These are phyloP conservation scores for Chelon labrosus DNA, from an alignment of 2,797 vertebrate genomes.

Conservation along the genomic window DNA sequence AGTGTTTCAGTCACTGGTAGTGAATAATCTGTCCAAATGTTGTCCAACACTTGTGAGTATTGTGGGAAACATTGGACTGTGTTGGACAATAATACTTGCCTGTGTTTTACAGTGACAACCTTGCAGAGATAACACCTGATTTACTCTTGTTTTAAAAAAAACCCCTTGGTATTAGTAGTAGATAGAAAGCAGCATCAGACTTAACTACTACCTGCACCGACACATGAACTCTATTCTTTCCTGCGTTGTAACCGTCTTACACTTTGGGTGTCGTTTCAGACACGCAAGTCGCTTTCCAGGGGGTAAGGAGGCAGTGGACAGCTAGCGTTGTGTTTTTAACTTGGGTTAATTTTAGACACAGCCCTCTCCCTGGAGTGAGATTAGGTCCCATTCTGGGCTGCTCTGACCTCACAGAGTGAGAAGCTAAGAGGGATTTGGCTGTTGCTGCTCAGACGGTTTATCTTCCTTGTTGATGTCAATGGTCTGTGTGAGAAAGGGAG, in stretches of 20 bases:
- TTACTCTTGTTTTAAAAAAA: constrained; percentile 6
- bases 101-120: too few species aligned
- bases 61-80: too few species aligned
- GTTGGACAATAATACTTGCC: too few species aligned
- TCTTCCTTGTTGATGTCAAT: constrained; percentile 75
- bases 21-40: too few species aligned
- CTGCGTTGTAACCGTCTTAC: not conserved
- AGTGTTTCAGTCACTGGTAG: too few species aligned
- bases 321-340: constrained; percentile 71
- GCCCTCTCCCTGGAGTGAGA: constrained; percentile 76
- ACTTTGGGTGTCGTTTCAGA: constrained; percentile 11
- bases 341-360: constrained; percentile 80
- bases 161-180: not conserved
- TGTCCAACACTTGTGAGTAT: too few species aligned
- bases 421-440: constrained; percentile 85
- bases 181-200: not conserved
- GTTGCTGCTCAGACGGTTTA: constrained; percentile 80
- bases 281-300: constrained; percentile 39
- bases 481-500: constrained; percentile 59
- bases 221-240: not conserved
- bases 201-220: not conserved
- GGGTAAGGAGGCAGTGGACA: constrained; percentile 29
- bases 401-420: constrained; percentile 82
- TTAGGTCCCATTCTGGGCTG: constrained; percentile 81
- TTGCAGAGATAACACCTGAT: not conserved